Percentiles rank a stretch among this genome's conserved stretches.
These are phyloP conservation scores for Littorina saxatilis DNA, from an alignment of 1,140 invertebrate species.

Conservation along the genomic window DNA sequence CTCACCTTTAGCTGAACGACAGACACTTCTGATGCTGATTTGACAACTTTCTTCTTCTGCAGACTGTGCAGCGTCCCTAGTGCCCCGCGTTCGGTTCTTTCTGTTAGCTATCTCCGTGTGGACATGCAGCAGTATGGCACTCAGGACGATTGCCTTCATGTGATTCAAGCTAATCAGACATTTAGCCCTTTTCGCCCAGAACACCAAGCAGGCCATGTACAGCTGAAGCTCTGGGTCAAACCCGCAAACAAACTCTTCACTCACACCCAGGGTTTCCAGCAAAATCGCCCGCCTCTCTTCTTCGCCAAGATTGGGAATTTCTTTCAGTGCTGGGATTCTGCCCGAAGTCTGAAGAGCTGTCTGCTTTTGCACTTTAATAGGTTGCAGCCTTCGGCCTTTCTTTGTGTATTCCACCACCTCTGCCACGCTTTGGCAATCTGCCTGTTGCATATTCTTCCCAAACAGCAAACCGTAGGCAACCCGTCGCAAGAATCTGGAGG, in stretches of 20 bases:
- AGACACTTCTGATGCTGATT: constrained; percentile 13
- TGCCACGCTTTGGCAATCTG: neutral
- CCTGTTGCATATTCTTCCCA: neutral
- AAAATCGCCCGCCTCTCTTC: constrained; percentile 51
- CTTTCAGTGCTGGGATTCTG: constrained; percentile 53
- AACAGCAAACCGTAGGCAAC: constrained; percentile 82
- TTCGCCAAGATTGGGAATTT: constrained; percentile 48
- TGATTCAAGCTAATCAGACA: constrained; percentile 56
- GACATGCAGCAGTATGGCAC: constrained; percentile 57
- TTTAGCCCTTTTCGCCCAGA: constrained; percentile 80
- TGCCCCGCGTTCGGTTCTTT: too few species aligned
- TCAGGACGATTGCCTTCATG: constrained; percentile 57
- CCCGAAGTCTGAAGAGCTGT: constrained; percentile 52
- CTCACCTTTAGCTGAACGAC: neutral
- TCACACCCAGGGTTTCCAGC: constrained; percentile 47
- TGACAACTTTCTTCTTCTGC: too few species aligned
- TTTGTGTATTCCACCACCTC: constrained; percentile 8
- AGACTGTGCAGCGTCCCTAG: too few species aligned
- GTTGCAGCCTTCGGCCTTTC: constrained; percentile 38
- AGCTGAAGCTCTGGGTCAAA: constrained; percentile 81
- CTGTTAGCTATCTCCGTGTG: constrained; percentile 38
- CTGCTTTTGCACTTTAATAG: constrained; percentile 61
- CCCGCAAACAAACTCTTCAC: constrained; percentile 58
- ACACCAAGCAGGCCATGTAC: constrained; percentile 81
- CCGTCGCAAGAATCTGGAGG: constrained; percentile 81